These are phyloP conservation scores for Oreohelix idahoensis DNA, from an alignment of 1,140 invertebrate species.

Conservation along the genomic window DNA sequence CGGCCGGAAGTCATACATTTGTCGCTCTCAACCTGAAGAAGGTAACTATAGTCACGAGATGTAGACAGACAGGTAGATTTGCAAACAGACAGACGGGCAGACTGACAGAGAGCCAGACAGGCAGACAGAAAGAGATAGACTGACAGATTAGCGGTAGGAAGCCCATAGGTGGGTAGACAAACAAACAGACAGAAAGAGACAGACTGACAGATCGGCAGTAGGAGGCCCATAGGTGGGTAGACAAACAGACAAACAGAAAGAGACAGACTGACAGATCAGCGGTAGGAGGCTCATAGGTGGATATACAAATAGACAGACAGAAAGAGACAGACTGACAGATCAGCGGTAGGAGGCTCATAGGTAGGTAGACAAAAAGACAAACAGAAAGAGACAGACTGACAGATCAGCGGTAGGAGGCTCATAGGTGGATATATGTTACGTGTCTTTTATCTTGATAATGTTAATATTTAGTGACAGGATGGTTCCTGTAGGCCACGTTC, in stretches of 20 bases:
- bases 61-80: too few species aligned
- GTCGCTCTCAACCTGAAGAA: slow-evolving; percentile 55
- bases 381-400: neutral
- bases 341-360: too few species aligned
- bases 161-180: neutral
- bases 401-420: neutral
- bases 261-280: neutral
- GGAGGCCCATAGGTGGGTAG: neutral
- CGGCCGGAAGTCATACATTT: slow-evolving; percentile 64
- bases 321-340: neutral
- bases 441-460: too few species aligned
- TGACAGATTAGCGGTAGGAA: neutral
- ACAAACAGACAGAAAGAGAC: neutral
- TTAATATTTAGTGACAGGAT: too few species aligned
- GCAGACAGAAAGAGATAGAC: neutral
- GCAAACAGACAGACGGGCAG: too few species aligned
- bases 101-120: neutral
- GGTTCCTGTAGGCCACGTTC: too few species aligned
- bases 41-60: slow-evolving; percentile 67
- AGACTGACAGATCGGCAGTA: neutral
- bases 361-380: neutral
- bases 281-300: neutral
- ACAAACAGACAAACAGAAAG: neutral
- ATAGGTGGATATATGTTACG: too few species aligned
- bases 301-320: neutral